Percentiles rank a stretch among this genome's conserved stretches.
Evolutionary conservation across 2,888 invertebrate species (phyloP).

Genomic region (Nomada fabriciana): DNA sequence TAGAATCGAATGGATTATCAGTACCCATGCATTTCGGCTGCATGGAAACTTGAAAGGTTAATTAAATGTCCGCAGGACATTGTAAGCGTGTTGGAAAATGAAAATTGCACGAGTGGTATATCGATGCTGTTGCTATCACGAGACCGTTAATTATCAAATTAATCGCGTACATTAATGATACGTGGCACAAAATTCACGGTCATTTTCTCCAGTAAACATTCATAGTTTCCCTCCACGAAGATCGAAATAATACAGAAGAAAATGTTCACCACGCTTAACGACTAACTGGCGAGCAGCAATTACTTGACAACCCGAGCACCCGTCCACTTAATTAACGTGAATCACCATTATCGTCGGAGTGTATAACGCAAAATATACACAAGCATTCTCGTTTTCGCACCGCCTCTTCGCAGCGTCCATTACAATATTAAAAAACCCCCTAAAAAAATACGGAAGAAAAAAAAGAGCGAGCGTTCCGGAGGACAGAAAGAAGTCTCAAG

Average conservation of each 20-base stretch:
- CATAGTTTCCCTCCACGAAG: background rate
- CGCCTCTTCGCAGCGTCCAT: background rate
- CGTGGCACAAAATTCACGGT: no score
- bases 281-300: slow-evolving; percentile 2
- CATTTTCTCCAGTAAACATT: no score
- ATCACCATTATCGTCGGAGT: slow-evolving; percentile 18
- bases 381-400: background rate
- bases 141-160: no score
- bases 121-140: no score
- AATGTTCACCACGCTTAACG: background rate
- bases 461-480: background rate
- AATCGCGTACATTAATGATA: no score
- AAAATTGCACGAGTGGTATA: no score
- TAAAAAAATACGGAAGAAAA: background rate
- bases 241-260: background rate
- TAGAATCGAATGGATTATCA: no score
- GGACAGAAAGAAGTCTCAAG: background rate
- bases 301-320: slow-evolving; percentile 9
- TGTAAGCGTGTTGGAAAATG: no score
- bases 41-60: no score
- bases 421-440: slow-evolving; percentile 23
- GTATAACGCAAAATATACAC: slow-evolving; percentile 6
- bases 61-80: no score
- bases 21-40: no score
- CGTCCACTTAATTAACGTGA: slow-evolving; percentile 19